Base-by-base conservation (phyloP, 2,888 invertebrate genomes). In the Drosophila paranaensis region DNA sequence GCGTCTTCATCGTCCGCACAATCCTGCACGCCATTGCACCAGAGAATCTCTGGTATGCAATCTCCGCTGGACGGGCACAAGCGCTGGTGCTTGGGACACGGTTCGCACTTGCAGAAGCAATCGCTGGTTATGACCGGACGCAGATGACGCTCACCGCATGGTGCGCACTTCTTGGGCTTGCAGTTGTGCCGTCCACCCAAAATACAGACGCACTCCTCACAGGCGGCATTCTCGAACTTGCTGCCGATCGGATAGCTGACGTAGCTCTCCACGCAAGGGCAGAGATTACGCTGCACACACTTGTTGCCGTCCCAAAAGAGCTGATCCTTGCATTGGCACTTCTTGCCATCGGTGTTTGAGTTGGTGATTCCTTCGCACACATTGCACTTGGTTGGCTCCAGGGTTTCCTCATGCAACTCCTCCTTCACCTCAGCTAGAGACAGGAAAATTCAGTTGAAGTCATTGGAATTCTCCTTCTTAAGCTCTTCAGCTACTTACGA, bases 21-120 rank as follows among this genome's bases (percentile, higher is more conserved):
- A 91, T 97, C 96, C 73, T 95, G 94, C 0, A 96, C 93, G 0
- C 97, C 97, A 90, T 97, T 95, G 90, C 97, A 97, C 97, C 97
- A 97, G 13, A 94, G 93, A 0, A 94, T 93, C 43, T 94, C 94
- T 0, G 95, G 93, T 16, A 97, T 94, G 87, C 97, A 97, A 57
- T 95, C 93, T 67, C 95, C 95, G 90, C 95, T 96, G 0, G 96
- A 96, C 2, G 95, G 95, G 82, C 97, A 97, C 30, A 96, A 93
- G 48, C 93, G 94, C 16, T 95, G 95, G 25, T 94, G 94, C n/a
- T 91, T 89, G 0, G 95, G 94, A 82, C 97, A 97, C 0, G 95
- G 95, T 86, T 95, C 94, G 91, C 97, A 97, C 3, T 94, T 89
- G 86, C 97, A 97, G 20, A 94, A 94, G 89, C 97, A 97, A 89